A percentile compares a stretch with the other conserved stretches of the same genome.
Evolutionary conservation across 53 echinoderm and acorn worm species (phyloP).

Genomic region (Paracentrotus lividus): DNA sequence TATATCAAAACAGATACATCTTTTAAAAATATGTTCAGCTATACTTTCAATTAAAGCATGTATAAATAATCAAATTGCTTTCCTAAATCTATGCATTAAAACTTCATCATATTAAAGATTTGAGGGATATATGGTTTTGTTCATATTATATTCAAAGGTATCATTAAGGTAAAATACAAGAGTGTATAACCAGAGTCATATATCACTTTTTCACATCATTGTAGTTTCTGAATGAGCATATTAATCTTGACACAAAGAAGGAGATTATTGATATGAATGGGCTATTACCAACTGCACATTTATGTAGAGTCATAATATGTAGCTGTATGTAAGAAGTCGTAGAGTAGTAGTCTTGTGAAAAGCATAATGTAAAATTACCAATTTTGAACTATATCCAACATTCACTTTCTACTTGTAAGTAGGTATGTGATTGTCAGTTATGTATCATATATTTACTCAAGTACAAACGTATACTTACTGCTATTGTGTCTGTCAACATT

Average conservation of each 20-base stretch:
- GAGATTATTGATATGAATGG: constrained; percentile 13
- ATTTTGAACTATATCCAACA: constrained; percentile 58
- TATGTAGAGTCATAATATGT: constrained; percentile 40
- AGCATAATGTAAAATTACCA: constrained; percentile 54
- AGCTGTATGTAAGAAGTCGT: constrained; percentile 3
- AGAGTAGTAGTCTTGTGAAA: constrained; percentile 23
- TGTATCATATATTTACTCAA: constrained; percentile 69
- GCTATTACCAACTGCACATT: constrained; percentile 30
- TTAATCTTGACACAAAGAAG: not conserved
- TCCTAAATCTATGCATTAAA: constrained; percentile 44
- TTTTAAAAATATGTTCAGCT: not conserved
- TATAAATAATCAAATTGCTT: constrained; percentile 13
- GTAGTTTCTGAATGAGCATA: constrained; percentile 5
- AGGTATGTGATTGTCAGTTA: constrained; percentile 39
- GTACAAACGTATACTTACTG: constrained; percentile 45
- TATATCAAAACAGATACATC: not conserved
- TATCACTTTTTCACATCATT: constrained; percentile 20
- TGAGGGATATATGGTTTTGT: constrained; percentile 34
- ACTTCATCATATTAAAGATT: constrained; percentile 20
- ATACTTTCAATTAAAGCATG: not conserved
- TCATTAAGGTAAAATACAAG: not conserved
- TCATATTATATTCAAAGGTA: not conserved
- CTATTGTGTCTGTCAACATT: constrained; percentile 4
- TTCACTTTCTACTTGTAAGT: constrained; percentile 46
- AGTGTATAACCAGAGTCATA: constrained; percentile 36